Conservation (phyloP, 2,797 vertebrate genomes). For the Syngnathus acus region DNA sequence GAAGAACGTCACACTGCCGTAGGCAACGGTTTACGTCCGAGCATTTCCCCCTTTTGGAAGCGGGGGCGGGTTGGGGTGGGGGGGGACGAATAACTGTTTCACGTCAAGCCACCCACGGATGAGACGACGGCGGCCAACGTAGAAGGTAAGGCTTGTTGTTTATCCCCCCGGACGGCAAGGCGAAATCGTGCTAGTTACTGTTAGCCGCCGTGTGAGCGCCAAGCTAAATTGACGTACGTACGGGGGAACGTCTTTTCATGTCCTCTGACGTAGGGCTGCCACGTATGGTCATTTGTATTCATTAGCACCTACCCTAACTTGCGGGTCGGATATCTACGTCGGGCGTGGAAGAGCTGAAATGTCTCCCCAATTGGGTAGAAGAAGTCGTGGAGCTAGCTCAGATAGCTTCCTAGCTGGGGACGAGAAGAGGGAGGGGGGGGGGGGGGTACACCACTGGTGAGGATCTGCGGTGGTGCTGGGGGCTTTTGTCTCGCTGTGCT, state of each 20-base stretch:
- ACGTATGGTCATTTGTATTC: background rate
- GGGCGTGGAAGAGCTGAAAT: background rate
- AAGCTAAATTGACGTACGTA: slow-evolving; percentile 65
- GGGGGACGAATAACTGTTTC: slow-evolving; percentile 37
- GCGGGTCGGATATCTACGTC: background rate
- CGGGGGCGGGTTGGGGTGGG: background rate
- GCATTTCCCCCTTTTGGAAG: slow-evolving; percentile 7
- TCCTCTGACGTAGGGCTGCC: background rate
- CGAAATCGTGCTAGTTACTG: slow-evolving; percentile 41
- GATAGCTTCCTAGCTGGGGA: slow-evolving; percentile 3
- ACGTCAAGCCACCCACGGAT: slow-evolving; percentile 36
- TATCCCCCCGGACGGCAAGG: slow-evolving; percentile 12
- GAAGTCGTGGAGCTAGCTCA: slow-evolving; percentile 23
- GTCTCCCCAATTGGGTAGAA: background rate
- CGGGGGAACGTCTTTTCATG: background rate
- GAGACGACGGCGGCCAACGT: slow-evolving; percentile 39
- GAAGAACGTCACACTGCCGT: slow-evolving; percentile 69
- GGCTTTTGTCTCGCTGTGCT: slow-evolving; percentile 5
- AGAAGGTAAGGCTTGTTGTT: slow-evolving; percentile 62
- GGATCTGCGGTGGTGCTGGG: slow-evolving; percentile 1
- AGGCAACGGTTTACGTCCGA: slow-evolving; percentile 59
- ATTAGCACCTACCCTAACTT: background rate
- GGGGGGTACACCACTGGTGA: background rate
- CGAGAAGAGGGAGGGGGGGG: background rate
- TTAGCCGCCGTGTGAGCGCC: slow-evolving; percentile 48